Conservation (phyloP, 2,888 invertebrate genomes). For the Phlogophora meticulosa region DNA sequence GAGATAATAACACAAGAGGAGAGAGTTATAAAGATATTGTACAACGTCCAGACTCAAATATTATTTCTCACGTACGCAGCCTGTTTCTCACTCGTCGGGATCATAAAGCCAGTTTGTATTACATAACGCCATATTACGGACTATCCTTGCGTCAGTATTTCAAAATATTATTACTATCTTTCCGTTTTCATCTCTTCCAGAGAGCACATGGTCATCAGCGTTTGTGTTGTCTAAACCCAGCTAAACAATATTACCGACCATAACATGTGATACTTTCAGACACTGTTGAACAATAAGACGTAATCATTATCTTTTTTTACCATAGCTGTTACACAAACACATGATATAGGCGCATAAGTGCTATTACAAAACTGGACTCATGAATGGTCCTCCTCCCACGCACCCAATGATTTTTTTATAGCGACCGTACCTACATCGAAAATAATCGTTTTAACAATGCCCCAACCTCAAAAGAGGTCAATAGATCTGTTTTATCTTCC, state of each 20-base stretch:
- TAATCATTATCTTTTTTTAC: conserved; percentile 56
- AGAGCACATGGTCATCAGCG: conserved; percentile 9
- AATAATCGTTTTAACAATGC: conserved; percentile 87
- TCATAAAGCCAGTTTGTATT: conserved; percentile 25
- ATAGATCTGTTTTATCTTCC: conserved; percentile 59
- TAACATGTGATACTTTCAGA: conserved; percentile 58
- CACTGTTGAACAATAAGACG: conserved; percentile 47
- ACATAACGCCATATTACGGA: conserved; percentile 15
- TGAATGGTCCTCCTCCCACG: conserved; percentile 78
- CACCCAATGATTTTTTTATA: conserved; percentile 71
- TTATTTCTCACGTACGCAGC: conserved; percentile 46
- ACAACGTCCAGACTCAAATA: conserved; percentile 41
- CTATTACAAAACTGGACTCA: conserved; percentile 75
- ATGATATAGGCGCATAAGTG: conserved; percentile 56
- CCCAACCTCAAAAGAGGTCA: conserved; percentile 78
- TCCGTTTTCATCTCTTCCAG: conserved; percentile 2
- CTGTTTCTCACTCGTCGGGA: conserved; percentile 28
- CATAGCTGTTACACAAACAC: conserved; percentile 51
- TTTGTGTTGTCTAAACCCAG: conserved; percentile 12
- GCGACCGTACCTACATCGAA: conserved; percentile 70
- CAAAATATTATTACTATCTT: conserved; percentile 12
- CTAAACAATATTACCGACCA: conserved; percentile 21
- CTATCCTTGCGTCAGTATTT: conserved; percentile 5
- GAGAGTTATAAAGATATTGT: conserved; percentile 42
- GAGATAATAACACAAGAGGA: conserved; percentile 49